Conservation (phyloP, 1,140 invertebrate genomes). For the Pseudomyrmex flavicornis region DNA sequence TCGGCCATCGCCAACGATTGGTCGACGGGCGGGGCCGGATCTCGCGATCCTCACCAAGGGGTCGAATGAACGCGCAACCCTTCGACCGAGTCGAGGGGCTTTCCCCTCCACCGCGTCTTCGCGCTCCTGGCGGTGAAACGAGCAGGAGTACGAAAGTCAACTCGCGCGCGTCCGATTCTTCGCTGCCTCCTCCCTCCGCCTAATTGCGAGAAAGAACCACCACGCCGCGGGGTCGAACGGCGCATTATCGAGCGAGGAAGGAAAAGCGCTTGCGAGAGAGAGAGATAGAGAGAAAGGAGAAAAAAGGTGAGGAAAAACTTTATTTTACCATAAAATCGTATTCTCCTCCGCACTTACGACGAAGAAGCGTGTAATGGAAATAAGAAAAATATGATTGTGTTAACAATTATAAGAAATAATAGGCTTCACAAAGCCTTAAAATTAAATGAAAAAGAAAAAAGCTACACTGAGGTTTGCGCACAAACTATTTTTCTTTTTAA, state of each 20-base stretch:
- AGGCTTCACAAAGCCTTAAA: no score
- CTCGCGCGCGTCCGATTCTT: slow-evolving; percentile 31
- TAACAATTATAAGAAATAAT: not conserved
- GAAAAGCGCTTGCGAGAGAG: not conserved
- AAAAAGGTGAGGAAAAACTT: not conserved
- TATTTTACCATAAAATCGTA: slow-evolving; percentile 19
- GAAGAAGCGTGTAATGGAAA: no score
- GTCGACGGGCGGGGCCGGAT: slow-evolving; percentile 75
- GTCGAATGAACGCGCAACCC: slow-evolving; percentile 56
- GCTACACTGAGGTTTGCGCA: no score
- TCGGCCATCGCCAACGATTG: slow-evolving; percentile 71
- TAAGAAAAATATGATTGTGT: not conserved
- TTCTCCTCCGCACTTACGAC: not conserved
- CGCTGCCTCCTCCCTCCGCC: slow-evolving; percentile 35
- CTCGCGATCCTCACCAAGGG: slow-evolving; percentile 60
- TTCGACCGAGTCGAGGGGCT: slow-evolving; percentile 8
- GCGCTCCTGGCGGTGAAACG: not conserved
- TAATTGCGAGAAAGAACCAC: slow-evolving; percentile 39
- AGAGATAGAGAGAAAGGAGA: not conserved
- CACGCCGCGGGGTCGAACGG: not conserved
- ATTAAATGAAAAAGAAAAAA: no score
- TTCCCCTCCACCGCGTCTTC: not conserved
- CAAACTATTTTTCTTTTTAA: no score
- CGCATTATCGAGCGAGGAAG: slow-evolving; percentile 36
- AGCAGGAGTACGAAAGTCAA: slow-evolving; percentile 74